A percentile compares a stretch with the other conserved stretches of the same genome.
Evolutionary conservation across 2,113 vertebrate genomes (phyloP).

Genomic region (Petrocephalus zakoni): DNA sequence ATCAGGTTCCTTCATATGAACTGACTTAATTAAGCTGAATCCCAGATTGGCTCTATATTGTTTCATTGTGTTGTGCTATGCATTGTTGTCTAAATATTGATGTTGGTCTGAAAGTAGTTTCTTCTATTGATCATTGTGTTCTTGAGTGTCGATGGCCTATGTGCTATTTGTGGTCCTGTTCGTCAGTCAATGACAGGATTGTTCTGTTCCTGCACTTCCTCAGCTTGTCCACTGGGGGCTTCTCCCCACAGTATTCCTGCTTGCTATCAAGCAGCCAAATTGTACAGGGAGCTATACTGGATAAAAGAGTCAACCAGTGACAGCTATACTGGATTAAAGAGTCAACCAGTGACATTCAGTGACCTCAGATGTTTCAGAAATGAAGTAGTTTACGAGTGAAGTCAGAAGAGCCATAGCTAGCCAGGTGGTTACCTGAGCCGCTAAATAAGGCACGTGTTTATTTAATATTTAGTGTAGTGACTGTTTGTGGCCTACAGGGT

Average conservation of each 20-base stretch:
- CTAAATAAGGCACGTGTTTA: neutral
- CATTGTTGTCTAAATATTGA: constrained; percentile 60
- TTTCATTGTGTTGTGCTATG: constrained; percentile 55
- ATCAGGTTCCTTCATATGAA: constrained; percentile 45
- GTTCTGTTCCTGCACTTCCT: constrained; percentile 1
- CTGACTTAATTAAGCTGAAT: constrained; percentile 55
- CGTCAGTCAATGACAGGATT: constrained; percentile 1
- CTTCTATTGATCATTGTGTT: constrained; percentile 58
- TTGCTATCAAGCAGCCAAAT: neutral
- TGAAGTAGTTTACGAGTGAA: neutral
- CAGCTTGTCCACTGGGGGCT: neutral
- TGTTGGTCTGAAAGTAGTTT: constrained; percentile 48
- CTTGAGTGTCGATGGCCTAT: constrained; percentile 39
- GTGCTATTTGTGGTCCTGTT: neutral
- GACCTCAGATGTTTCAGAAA: neutral
- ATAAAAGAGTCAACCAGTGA: neutral
- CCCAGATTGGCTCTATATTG: constrained; percentile 51
- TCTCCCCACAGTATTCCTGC: neutral
- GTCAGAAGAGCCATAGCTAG: too few relatives aligned
- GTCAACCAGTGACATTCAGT: neutral
- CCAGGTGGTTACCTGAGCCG: neutral
- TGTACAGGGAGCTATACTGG: neutral
- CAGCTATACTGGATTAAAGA: neutral
- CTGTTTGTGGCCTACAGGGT: neutral
- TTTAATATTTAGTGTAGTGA: neutral